A percentile compares a stretch with the other conserved stretches of the same genome.
Evolutionary conservation across 2,113 vertebrate genomes (phyloP).

Genomic region (Indicator indicator): DNA sequence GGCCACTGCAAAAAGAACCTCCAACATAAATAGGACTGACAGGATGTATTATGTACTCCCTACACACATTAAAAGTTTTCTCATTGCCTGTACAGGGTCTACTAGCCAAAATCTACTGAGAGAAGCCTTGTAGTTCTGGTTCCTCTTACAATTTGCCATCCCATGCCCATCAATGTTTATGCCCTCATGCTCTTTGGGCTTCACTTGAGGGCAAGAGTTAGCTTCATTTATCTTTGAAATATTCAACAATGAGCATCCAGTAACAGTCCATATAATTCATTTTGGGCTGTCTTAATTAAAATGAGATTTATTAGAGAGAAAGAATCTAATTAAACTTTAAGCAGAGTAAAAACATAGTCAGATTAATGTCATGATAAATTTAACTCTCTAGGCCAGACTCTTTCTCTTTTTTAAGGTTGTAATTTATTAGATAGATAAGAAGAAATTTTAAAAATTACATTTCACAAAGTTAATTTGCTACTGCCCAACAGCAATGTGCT

Average conservation of each 20-base stretch:
- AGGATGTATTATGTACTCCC: background rate
- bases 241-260: constrained; percentile 2
- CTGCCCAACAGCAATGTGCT: background rate
- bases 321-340: constrained; percentile 66
- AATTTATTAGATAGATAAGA: constrained; percentile 53
- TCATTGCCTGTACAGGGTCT: background rate
- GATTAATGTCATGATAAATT: constrained; percentile 56
- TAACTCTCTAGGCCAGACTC: constrained; percentile 33
- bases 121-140: background rate
- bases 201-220: constrained; percentile 25
- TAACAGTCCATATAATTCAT: constrained; percentile 27
- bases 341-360: constrained; percentile 41
- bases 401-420: constrained; percentile 20
- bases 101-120: background rate
- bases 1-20: background rate
- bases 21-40: background rate
- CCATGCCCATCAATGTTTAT: background rate
- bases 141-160: background rate
- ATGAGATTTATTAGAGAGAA: constrained; percentile 57
- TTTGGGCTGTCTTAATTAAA: constrained; percentile 60
- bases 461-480: constrained; percentile 39
- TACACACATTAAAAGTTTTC: background rate
- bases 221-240: constrained; percentile 17
- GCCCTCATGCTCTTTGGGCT: background rate
- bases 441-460: background rate